A percentile compares a stretch with the other conserved stretches of the same genome.
Conservation (phyloP, 92 coral and sea anemone genomes). For the Porites evermanni region DNA sequence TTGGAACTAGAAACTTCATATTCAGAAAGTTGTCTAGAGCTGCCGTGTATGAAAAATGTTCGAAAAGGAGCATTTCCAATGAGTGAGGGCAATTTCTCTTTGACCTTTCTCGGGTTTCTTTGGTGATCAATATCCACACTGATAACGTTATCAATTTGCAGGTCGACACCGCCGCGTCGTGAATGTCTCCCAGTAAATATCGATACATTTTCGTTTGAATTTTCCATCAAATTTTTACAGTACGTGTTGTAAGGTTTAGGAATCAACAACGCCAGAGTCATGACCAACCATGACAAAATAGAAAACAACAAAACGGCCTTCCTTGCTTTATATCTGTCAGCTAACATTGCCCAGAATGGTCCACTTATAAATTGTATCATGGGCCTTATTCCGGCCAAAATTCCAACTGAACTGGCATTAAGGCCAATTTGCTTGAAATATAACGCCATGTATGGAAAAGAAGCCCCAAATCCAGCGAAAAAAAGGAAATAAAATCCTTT, state of each 20-base stretch:
- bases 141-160: not conserved
- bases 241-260: constrained; percentile 83
- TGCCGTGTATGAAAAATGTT: not conserved
- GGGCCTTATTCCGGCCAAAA: constrained; percentile 92
- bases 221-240: constrained; percentile 55
- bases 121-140: not conserved
- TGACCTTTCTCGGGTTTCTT: not conserved
- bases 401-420: constrained; percentile 87
- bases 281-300: constrained; percentile 88
- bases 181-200: constrained; percentile 2
- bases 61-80: constrained; percentile 28
- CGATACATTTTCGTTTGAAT: not conserved
- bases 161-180: not conserved
- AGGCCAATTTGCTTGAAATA: constrained; percentile 96
- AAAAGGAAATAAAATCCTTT: constrained; percentile 94
- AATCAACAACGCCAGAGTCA: constrained; percentile 90
- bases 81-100: not conserved
- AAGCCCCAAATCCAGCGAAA: constrained; percentile 96
- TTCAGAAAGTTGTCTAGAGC: not conserved
- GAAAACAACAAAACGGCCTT: constrained; percentile 87
- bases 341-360: constrained; percentile 93
- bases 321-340: constrained; percentile 88
- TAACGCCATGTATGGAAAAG: constrained; percentile 94
- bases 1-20: constrained; percentile 7
- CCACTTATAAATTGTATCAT: constrained; percentile 92